Conservation (phyloP, 2,888 invertebrate species). For the Drosophila melanosoma region DNA sequence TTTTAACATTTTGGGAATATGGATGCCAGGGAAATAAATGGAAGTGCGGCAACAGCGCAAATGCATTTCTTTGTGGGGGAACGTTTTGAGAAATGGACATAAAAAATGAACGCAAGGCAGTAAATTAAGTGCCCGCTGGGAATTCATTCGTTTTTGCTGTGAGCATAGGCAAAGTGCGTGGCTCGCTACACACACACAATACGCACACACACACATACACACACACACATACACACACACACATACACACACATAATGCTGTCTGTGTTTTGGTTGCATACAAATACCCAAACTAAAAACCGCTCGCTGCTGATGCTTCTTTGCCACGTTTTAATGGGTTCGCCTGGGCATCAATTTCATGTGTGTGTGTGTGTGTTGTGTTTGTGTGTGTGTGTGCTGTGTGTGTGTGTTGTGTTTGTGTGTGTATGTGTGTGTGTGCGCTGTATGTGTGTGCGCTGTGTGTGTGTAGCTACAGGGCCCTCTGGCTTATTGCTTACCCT, state of each 20-base stretch:
- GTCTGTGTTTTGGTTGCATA: constrained; percentile 23
- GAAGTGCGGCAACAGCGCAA: constrained; percentile 63
- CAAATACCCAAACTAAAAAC: constrained; percentile 38
- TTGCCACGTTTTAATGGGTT: constrained; percentile 59
- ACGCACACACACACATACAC: not conserved
- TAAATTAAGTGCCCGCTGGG: constrained; percentile 80
- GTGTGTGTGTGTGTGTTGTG: not conserved
- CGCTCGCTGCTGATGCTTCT: constrained; percentile 33
- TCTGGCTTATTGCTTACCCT: constrained; percentile 63
- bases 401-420: not conserved
- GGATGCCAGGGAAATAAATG: constrained; percentile 8
- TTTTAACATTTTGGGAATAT: not conserved
- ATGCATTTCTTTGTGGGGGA: constrained; percentile 25
- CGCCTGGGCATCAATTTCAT: constrained; percentile 28
- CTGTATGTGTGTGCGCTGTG: not conserved
- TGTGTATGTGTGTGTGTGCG: not conserved
- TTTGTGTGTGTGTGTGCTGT: not conserved
- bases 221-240: not conserved
- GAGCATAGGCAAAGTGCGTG: constrained; percentile 40
- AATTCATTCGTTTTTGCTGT: constrained; percentile 45
- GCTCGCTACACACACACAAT: constrained; percentile 11
- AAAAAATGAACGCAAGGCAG: constrained; percentile 61
- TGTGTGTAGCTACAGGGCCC: constrained; percentile 4
- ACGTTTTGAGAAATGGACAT: constrained; percentile 63
- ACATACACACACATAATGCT: not conserved